Evolutionary conservation across 2,797 vertebrate species (phyloP), one percentile per base, ranked within the genome.

Genomic region (Todus mexicanus): DNA sequence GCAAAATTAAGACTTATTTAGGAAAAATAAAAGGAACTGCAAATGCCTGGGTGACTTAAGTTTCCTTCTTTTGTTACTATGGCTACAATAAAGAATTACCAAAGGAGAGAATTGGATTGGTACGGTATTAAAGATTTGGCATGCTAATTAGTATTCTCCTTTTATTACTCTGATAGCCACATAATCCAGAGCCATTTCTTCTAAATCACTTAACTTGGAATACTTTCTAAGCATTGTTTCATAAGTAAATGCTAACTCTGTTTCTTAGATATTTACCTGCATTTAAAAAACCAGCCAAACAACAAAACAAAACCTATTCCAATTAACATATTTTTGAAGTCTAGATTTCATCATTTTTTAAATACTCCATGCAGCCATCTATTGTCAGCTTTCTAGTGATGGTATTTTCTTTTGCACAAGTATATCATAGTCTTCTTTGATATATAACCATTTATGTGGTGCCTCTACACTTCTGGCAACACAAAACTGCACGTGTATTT

Each of bases 291-390:
- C 35, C 38, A 57, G 35, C 10, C 10, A 53, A 15, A 16, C 15
- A 70, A 64, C 70, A 63, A 69, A 42, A 47, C 7, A 85, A 1
- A 75, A n/a, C 20, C 40, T 26, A 6, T 64, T 90, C 89, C 51
- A 89, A 80, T 85, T 88, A 78, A 74, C 35, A 29, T 79, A 83
- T 59, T 92, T 96, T 91, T 92, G 56, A 95, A 93, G 94, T 90
- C 84, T 93, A 92, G 76, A 93, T 37, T 84, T 89, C 2, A 11
- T 33, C 7, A 57, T 71, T 95, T 89, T 91, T 93, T 43, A 75
- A 91, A 40, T 22, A 68, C 20, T 78, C 38, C 65, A 92, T 81
- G 57, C 21, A 92, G 16, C 12, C 42, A 78, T 86, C 94, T 92
- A 76, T 87, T 94, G 50, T 92, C 79, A 92, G 40, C 25, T 79